phyloP scores from a whole-genome alignment of 2,888 invertebrate genomes.

The Lymantria monacha region DNA sequence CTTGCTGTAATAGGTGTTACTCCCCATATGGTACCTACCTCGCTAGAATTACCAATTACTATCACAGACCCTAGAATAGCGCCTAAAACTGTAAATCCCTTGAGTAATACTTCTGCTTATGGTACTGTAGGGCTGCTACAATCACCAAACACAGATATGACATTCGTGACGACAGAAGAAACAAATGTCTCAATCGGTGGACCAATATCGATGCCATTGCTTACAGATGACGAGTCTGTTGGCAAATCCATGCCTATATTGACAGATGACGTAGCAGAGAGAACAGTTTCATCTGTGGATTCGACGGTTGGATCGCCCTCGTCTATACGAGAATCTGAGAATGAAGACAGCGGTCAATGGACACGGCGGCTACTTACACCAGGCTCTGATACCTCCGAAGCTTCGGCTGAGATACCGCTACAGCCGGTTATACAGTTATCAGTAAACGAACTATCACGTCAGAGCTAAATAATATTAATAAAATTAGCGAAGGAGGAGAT shows the following conservation, averaged over 20 bases:
- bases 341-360: slow-evolving; percentile 56
- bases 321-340: slow-evolving; percentile 54
- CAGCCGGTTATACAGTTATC: slow-evolving; percentile 68
- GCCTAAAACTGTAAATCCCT: slow-evolving; percentile 72
- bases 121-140: slow-evolving; percentile 45
- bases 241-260: slow-evolving; percentile 72
- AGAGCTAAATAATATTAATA: slow-evolving; percentile 41
- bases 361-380: slow-evolving; percentile 61
- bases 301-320: slow-evolving; percentile 53
- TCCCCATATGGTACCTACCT: slow-evolving; percentile 83
- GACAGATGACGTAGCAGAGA: slow-evolving; percentile 60
- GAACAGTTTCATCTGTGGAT: slow-evolving; percentile 53
- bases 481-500: not conserved
- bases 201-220: slow-evolving; percentile 83
- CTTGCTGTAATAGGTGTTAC: slow-evolving; percentile 83
- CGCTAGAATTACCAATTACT: slow-evolving; percentile 88
- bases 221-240: slow-evolving; percentile 75
- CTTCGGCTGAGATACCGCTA: slow-evolving; percentile 67
- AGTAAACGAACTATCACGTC: slow-evolving; percentile 54
- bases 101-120: slow-evolving; percentile 54
- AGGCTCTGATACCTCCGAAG: slow-evolving; percentile 62
- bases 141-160: slow-evolving; percentile 63
- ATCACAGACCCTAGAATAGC: slow-evolving; percentile 89
- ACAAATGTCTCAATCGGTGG: slow-evolving; percentile 51
- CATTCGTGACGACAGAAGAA: slow-evolving; percentile 55